Evolutionary conservation across 2,888 invertebrate genomes (phyloP).

Genomic region (Ptychoptera albimana): DNA sequence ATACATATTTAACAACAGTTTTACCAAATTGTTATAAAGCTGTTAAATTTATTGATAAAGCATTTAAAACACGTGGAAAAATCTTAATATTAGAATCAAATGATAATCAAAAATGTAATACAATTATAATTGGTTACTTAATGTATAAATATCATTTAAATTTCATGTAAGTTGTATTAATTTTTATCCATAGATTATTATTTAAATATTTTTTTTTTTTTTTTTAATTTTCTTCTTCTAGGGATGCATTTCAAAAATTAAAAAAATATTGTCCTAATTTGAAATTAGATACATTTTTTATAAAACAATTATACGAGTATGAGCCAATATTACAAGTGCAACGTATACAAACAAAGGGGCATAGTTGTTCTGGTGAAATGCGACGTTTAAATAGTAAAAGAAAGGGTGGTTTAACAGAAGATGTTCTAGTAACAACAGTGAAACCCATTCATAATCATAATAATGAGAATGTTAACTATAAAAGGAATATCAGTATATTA

Average conservation of each 20-base stretch:
- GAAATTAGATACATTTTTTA: constrained; percentile 20
- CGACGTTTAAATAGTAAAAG: constrained; percentile 18
- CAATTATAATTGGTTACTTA: constrained; percentile 19
- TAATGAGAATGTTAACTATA: too few relatives aligned
- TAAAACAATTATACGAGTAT: constrained; percentile 21
- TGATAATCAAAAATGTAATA: constrained; percentile 20
- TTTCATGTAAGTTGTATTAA: constrained; percentile 17
- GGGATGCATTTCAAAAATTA: constrained; percentile 19
- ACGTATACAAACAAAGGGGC: constrained; percentile 18
- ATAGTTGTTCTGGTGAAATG: constrained; percentile 20
- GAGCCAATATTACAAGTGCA: constrained; percentile 24
- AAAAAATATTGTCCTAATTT: constrained; percentile 18
- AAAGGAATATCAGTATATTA: too few relatives aligned
- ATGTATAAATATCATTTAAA: constrained; percentile 22
- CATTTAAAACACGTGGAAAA: constrained; percentile 15
- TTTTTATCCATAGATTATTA: too few relatives aligned
- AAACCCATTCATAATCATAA: too few relatives aligned
- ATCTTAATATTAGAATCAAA: constrained; percentile 19
- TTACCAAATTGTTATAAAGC: constrained; percentile 22
- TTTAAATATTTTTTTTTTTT: neutral
- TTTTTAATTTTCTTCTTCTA: constrained; percentile 8
- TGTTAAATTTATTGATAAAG: constrained; percentile 20
- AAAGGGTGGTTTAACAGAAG: constrained; percentile 17
- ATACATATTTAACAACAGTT: constrained; percentile 19
- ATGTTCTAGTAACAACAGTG: constrained; percentile 4